Conservation (phyloP, 1,140 invertebrate species). For the Scaptomyza graminum region DNA sequence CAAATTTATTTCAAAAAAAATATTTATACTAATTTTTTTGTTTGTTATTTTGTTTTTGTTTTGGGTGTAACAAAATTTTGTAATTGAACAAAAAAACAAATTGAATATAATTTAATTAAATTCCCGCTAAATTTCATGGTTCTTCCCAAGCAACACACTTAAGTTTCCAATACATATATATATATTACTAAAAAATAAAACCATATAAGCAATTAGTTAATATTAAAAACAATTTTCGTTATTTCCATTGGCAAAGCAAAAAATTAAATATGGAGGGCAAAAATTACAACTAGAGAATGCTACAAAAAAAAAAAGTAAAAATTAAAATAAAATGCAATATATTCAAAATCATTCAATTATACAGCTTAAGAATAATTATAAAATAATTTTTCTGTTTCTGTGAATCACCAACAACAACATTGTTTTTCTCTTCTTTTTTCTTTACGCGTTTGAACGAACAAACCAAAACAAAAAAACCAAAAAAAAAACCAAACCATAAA, state of each 20-base stretch:
- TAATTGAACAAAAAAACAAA: not conserved
- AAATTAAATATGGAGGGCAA: constrained; percentile 18
- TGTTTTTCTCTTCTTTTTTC: constrained; percentile 84
- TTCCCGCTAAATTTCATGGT: constrained; percentile 30
- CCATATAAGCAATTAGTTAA: constrained; percentile 18
- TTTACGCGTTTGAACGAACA: constrained; percentile 77
- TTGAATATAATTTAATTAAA: not conserved
- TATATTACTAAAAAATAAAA: constrained; percentile 27
- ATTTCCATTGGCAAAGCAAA: constrained; percentile 27
- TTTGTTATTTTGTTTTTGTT: constrained; percentile 47
- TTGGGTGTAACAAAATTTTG: constrained; percentile 80
- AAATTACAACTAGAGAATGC: constrained; percentile 31
- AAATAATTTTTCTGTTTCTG: constrained; percentile 82
- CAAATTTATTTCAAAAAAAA: not conserved
- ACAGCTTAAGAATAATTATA: constrained; percentile 82
- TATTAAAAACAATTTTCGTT: constrained; percentile 13
- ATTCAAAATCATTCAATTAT: constrained; percentile 64
- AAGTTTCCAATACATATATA: constrained; percentile 32
- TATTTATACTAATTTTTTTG: not conserved
- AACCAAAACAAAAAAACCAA: constrained; percentile 50
- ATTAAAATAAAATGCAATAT: constrained; percentile 44
- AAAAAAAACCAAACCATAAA: constrained; percentile 27
- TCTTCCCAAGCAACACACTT: constrained; percentile 40
- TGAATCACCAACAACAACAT: constrained; percentile 83
- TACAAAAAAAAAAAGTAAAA: constrained; percentile 15